These are phyloP conservation scores for Nomada ruficornis DNA, from an alignment of 2,888 invertebrate genomes.

Conservation along the genomic window DNA sequence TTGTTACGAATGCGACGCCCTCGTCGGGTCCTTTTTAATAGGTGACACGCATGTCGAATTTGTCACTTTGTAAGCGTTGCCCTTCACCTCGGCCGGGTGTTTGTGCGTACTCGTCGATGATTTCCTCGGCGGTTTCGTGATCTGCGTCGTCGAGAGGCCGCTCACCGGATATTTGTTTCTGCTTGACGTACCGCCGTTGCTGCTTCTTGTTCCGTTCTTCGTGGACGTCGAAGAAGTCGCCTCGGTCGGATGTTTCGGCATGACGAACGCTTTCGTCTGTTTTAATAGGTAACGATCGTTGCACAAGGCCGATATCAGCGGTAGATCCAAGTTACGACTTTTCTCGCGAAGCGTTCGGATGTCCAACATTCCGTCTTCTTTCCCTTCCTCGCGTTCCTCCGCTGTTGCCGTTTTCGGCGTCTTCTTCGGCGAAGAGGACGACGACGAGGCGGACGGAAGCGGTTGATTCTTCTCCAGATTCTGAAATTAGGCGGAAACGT, in stretches of 20 bases:
- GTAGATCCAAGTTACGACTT: constrained; percentile 95
- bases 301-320: constrained; percentile 96
- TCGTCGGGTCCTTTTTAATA: constrained; percentile 78
- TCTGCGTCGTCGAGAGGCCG: constrained; percentile 87
- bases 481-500: constrained; percentile 65
- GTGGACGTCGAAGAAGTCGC: constrained; percentile 66
- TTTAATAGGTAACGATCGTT: constrained; percentile 95
- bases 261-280: constrained; percentile 94
- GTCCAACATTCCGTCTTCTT: constrained; percentile 86
- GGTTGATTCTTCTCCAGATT: constrained; percentile 81
- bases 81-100: constrained; percentile 90
- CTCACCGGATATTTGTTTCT: constrained; percentile 89
- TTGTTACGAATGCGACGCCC: constrained; percentile 80
- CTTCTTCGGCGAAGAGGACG: constrained; percentile 64
- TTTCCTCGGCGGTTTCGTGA: constrained; percentile 87
- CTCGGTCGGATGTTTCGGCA: constrained; percentile 88
- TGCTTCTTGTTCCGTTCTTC: constrained; percentile 65
- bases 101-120: constrained; percentile 87
- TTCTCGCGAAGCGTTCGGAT: constrained; percentile 94
- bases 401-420: constrained; percentile 47
- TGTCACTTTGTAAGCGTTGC: constrained; percentile 67
- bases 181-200: constrained; percentile 73
- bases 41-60: constrained; percentile 66
- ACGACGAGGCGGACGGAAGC: constrained; percentile 75
- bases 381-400: constrained; percentile 61